Evolutionary conservation across 2,113 vertebrate species (phyloP), one percentile per base, ranked within the genome.

Genomic region (Corythaeola cristata): DNA sequence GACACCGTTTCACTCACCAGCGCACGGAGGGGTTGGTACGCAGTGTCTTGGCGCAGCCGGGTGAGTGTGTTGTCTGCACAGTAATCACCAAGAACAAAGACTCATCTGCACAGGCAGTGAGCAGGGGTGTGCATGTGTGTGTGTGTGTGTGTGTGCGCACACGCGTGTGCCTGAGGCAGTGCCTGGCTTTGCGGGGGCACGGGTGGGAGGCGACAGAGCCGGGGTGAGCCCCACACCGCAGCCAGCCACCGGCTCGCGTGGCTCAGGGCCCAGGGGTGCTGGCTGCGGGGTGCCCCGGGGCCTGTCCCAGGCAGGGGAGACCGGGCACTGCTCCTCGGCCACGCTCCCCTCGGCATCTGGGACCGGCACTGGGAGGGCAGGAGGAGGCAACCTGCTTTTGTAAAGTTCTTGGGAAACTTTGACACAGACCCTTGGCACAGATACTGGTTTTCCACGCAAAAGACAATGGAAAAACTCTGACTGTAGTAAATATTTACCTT

Each of bases 1-100:
- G 39, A 82, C 90, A 26, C 66, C 90, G 81, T 95, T 96, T 93
- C 95, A 47, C 91, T 94, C 56, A 60, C 76, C 95, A 89, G 97
- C 96, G 74, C 73, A 68, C 66, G 4, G n/a, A 52, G 53, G 2
- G 18, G 55, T 39, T 80, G 9, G 30, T 89, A 82, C 93, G 94
- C 93, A 97, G 94, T 86, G 92, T 91, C 93, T 91, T 56, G 10
- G 33, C 35, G 33, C 91, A 96, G 96, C 93, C 87, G 81, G 90
- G 78, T 97, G 94, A 97, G 92, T 95, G 95, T 89, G 93, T 91
- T 95, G 95, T 96, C 94, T 97, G 97, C 90, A 95, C 80, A 97
- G 95, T 96, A 97, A 96, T 96, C 95, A 59, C 93, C 77, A 93
- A 96, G 98, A 98, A 98, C 98, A 98, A 98, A 98, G 98, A 89